Percentiles rank a stretch among this genome's conserved stretches.
Evolutionary conservation across 1,140 invertebrate species (phyloP).

Genomic region (Euwallacea fornicatus): DNA sequence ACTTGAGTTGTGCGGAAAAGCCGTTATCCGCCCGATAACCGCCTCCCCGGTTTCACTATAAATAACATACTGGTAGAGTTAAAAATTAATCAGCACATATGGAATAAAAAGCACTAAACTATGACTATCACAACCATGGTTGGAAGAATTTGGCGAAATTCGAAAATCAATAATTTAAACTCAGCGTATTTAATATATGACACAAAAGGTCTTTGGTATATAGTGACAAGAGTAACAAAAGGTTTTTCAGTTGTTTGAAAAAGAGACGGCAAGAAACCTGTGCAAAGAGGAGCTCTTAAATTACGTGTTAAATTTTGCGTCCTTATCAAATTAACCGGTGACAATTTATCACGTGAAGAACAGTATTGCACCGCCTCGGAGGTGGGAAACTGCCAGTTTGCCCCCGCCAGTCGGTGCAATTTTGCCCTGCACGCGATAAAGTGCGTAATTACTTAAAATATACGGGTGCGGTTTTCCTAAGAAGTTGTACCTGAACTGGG

Average conservation of each 20-base stretch:
- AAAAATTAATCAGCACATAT: conserved; percentile 33
- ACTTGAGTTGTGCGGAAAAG: conserved; percentile 46
- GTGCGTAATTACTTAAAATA: too few species aligned
- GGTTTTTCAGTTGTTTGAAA: conserved; percentile 2
- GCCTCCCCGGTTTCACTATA: conserved; percentile 12
- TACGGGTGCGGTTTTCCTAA: too few species aligned
- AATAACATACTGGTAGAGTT: conserved; percentile 31
- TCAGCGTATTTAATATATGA: conserved; percentile 46
- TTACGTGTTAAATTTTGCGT: background rate
- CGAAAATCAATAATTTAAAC: conserved; percentile 35
- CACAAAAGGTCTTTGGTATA: conserved; percentile 51
- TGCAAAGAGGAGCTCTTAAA: conserved; percentile 23
- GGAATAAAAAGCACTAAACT: conserved; percentile 42
- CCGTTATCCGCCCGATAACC: background rate
- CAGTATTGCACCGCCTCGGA: too few species aligned
- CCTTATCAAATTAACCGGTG: background rate
- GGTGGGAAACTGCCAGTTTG: too few species aligned
- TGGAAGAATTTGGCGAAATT: conserved; percentile 53
- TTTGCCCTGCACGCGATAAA: too few species aligned
- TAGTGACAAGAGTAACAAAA: conserved; percentile 44
- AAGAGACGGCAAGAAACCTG: conserved; percentile 42
- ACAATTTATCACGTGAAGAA: too few species aligned
- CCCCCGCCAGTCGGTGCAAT: too few species aligned
- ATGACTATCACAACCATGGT: conserved; percentile 51
- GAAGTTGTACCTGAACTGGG: too few species aligned